Percentiles rank a stretch among this genome's conserved stretches.
Evolutionary conservation across 2,797 vertebrate species (phyloP).

Genomic region (Gorsachius magnificus): DNA sequence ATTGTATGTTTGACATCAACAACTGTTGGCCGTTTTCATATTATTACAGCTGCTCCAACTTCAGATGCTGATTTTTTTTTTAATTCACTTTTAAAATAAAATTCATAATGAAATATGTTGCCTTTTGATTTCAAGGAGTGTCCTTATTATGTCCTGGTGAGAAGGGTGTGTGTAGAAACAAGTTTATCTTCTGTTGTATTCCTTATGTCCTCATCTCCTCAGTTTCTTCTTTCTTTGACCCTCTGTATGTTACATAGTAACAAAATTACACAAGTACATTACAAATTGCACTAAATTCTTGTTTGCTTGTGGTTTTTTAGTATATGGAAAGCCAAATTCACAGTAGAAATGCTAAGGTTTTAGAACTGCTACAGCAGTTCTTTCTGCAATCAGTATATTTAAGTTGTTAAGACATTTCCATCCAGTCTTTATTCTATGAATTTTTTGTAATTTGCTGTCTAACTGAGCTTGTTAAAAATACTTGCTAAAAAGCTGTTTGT

Average conservation of each 20-base stretch:
- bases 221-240: background rate
- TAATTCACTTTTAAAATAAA: background rate
- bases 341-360: background rate
- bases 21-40: background rate
- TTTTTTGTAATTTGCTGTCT: background rate
- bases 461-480: background rate
- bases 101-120: background rate
- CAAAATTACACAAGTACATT: background rate
- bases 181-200: background rate
- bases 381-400: background rate
- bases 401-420: background rate
- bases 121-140: background rate
- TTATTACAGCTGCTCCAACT: background rate
- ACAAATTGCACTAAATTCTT: background rate
- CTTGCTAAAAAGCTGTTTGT: background rate
- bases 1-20: background rate
- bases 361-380: background rate
- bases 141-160: background rate
- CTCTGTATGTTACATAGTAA: background rate
- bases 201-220: background rate
- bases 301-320: background rate
- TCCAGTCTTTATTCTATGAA: background rate
- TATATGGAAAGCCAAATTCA: background rate
- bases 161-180: background rate
- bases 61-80: background rate